Evolutionary conservation across 2,113 vertebrate genomes (phyloP).

Genomic region (Brachypteracias leptosomus): DNA sequence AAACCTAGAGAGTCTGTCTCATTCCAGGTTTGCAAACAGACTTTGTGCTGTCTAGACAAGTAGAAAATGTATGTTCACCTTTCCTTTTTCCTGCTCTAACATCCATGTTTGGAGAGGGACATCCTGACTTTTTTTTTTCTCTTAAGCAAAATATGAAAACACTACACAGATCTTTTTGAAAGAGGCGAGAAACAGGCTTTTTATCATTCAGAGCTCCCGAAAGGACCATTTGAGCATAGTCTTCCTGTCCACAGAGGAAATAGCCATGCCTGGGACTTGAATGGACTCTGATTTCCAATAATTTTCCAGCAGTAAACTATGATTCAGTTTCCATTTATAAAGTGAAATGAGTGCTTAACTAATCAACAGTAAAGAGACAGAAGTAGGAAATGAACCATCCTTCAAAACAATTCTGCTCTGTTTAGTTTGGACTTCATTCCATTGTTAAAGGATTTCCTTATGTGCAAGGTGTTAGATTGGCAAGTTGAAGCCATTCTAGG

Average conservation of each 20-base stretch:
- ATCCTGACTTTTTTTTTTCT: conserved; percentile 67
- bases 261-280: conserved; percentile 68
- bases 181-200: conserved; percentile 53
- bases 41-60: conserved; percentile 59
- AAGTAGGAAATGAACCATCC: conserved; percentile 75
- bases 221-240: conserved; percentile 62
- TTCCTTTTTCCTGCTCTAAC: conserved; percentile 75
- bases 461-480: conserved; percentile 67
- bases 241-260: conserved; percentile 81
- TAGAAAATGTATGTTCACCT: conserved; percentile 63
- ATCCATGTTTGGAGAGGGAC: conserved; percentile 73
- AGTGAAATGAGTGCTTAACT: conserved; percentile 71
- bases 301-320: conserved; percentile 75
- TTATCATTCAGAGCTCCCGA: conserved; percentile 72
- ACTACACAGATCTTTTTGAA: conserved; percentile 42
- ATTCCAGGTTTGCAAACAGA: conserved; percentile 52
- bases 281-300: conserved; percentile 73
- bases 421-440: conserved; percentile 72
- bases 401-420: conserved; percentile 73
- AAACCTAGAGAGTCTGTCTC: not conserved
- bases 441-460: conserved; percentile 79
- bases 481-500: not conserved
- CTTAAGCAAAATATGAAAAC: conserved; percentile 54
- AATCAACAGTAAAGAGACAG: conserved; percentile 65
- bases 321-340: conserved; percentile 83